Evolutionary conservation across 1,140 invertebrate species (phyloP).

Genomic region (Apis dorsata): DNA sequence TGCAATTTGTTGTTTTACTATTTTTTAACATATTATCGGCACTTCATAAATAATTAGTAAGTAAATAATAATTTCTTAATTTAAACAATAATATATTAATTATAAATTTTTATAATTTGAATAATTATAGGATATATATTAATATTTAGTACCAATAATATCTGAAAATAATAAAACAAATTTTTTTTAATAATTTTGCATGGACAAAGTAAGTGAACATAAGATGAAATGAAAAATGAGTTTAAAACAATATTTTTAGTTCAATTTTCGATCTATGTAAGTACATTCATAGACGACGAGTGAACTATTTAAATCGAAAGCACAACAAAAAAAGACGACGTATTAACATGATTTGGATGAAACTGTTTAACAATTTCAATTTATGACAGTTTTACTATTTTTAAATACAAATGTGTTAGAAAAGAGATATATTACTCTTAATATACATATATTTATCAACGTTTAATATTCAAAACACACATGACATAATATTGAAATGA

Average conservation of each 20-base stretch:
- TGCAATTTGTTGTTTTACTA: conserved; percentile 18
- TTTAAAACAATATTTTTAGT: conserved; percentile 5
- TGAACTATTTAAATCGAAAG: conserved; percentile 30
- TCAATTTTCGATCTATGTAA: conserved; percentile 13
- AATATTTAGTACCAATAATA: conserved; percentile 18
- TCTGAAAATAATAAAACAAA: conserved; percentile 20
- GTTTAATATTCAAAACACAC: conserved; percentile 8
- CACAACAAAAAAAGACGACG: conserved; percentile 50
- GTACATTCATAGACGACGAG: background rate
- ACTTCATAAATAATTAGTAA: background rate
- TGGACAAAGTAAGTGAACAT: background rate
- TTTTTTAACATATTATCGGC: background rate
- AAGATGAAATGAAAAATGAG: conserved; percentile 22
- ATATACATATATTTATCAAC: conserved; percentile 32
- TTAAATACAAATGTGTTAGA: conserved; percentile 60
- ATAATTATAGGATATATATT: background rate
- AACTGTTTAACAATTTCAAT: conserved; percentile 25
- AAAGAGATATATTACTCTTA: conserved; percentile 70
- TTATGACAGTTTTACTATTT: conserved; percentile 6
- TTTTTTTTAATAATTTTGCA: background rate
- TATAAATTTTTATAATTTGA: background rate
- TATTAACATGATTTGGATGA: conserved; percentile 27
- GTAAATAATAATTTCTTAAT: background rate
- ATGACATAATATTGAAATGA: conserved; percentile 40
- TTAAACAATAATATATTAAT: background rate